Conservation (phyloP, 1,140 invertebrate genomes). For the Meteorus sp. region DNA sequence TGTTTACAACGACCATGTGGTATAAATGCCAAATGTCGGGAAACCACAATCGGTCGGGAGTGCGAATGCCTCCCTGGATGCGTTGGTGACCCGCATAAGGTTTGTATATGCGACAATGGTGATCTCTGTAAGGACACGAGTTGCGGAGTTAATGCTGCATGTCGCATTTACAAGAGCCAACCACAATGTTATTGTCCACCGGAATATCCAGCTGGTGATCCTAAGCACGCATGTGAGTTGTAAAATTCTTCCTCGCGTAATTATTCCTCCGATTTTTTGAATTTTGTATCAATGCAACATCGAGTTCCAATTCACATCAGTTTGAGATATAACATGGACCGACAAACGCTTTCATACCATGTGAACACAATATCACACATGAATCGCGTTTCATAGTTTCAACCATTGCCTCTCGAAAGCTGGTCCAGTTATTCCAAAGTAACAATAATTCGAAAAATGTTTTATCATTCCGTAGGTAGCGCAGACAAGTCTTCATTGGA, state of each 20-base stretch:
- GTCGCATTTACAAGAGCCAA: conserved; percentile 68
- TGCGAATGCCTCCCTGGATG: conserved; percentile 80
- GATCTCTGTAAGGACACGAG: conserved; percentile 71
- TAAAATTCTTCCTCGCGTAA: conserved; percentile 1
- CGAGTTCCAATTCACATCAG: no score
- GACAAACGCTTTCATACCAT: no score
- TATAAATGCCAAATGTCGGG: conserved; percentile 78
- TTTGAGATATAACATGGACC: no score
- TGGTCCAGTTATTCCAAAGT: no score
- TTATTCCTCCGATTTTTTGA: conserved; percentile 5
- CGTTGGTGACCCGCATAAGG: conserved; percentile 77
- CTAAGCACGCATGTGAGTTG: conserved; percentile 77
- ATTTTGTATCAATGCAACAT: no score
- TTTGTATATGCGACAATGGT: conserved; percentile 72
- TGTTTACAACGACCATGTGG: conserved; percentile 82
- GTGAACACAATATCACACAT: no score
- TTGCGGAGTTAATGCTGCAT: conserved; percentile 83
- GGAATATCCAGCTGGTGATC: conserved; percentile 80
- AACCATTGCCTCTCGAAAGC: no score
- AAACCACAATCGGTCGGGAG: conserved; percentile 69
- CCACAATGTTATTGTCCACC: conserved; percentile 83
- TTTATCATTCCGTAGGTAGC: conserved; percentile 63
- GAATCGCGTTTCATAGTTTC: no score
- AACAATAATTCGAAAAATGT: conserved; percentile 22
- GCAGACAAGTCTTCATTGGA: conserved; percentile 68